Conservation (phyloP, 2,797 vertebrate species). For the Dromococcyx pavoninus region DNA sequence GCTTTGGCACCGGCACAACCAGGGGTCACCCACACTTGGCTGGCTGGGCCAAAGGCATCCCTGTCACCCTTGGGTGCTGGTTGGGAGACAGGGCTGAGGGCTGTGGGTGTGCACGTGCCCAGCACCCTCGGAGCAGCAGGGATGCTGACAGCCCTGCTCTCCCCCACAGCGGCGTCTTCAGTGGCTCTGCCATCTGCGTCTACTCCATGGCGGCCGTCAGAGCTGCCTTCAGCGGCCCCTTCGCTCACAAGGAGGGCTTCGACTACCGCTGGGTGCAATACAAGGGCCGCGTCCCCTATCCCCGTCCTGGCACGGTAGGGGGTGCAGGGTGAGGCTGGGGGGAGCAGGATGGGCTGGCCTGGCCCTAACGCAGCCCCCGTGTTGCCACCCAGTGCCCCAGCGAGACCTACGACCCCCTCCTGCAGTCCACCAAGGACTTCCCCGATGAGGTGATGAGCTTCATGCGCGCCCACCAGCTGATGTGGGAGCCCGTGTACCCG, state of each 20-base stretch:
- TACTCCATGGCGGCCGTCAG: slow-evolving; percentile 85
- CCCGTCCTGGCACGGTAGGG: slow-evolving; percentile 86
- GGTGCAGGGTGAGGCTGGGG: fast-evolving
- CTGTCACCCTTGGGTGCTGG: fast-evolving
- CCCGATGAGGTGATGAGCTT: slow-evolving; percentile 87
- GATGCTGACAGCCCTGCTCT: background rate
- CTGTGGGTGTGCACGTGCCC: fast-evolving
- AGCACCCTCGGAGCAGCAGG: fast-evolving
- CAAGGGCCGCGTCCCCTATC: slow-evolving; percentile 86
- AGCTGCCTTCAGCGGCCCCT: slow-evolving; percentile 86
- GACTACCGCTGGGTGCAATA: slow-evolving; percentile 88
- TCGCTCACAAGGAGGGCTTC: slow-evolving; percentile 85
- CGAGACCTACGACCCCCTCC: slow-evolving; percentile 83
- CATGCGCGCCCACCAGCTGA: slow-evolving; percentile 87
- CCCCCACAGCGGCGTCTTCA: slow-evolving; percentile 75
- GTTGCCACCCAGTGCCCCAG: slow-evolving; percentile 82
- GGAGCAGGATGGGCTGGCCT: fast-evolving
- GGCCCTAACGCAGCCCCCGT: background rate
- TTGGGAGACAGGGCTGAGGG: background rate
- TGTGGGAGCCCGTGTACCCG: slow-evolving; percentile 86
- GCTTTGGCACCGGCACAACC: background rate
- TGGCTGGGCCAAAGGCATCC: background rate
- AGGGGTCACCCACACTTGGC: too few species aligned
- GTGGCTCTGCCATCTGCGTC: slow-evolving; percentile 84
- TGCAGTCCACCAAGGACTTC: slow-evolving; percentile 86